phyloP scores from a whole-genome alignment of 1,140 invertebrate species.

The Oreohelix idahoensis region DNA sequence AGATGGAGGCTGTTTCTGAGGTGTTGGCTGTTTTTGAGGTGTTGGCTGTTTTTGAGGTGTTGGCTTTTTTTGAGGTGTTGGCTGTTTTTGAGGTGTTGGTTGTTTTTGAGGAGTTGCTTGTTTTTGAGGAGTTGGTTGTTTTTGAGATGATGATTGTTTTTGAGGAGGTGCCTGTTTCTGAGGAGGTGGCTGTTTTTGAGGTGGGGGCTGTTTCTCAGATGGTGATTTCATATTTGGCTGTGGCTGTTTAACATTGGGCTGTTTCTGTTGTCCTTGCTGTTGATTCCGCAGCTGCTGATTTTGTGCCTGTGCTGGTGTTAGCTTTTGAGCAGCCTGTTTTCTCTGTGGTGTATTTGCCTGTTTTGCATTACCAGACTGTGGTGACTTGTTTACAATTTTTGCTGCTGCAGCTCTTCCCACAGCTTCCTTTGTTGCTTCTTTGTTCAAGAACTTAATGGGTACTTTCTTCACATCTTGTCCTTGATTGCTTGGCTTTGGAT shows the following conservation, averaged over 20 bases:
- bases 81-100: background rate
- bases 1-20: background rate
- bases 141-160: background rate
- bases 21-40: background rate
- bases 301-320: background rate
- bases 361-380: background rate
- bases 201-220: background rate
- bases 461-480: background rate
- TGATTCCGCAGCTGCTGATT: background rate
- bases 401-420: background rate
- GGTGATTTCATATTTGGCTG: no score
- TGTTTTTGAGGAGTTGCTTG: background rate
- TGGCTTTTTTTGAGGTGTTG: background rate
- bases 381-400: conserved; percentile 10
- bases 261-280: background rate
- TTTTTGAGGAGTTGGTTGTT: background rate
- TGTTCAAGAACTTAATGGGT: background rate
- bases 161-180: background rate
- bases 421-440: background rate
- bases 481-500: background rate
- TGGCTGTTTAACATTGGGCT: conserved; percentile 12
- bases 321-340: background rate
- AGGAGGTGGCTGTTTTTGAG: background rate
- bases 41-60: background rate
- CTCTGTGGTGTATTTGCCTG: background rate